Evolutionary conservation across 2,113 vertebrate species (phyloP).

Genomic region (Mobula hypostoma): DNA sequence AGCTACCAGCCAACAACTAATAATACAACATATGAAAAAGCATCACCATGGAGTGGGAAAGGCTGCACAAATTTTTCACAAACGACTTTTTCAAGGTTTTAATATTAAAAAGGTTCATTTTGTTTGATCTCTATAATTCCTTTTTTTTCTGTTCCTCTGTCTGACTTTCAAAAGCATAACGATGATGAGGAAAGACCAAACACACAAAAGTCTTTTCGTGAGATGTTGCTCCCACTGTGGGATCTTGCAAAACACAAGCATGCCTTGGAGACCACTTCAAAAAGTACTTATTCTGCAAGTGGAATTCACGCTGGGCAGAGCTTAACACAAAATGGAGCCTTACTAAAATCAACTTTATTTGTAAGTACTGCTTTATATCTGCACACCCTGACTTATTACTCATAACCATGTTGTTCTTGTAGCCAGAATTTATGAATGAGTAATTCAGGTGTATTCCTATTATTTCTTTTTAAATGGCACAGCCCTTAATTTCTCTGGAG

Average conservation of each 20-base stretch:
- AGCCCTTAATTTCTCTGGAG: not conserved
- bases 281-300: not conserved
- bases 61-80: not conserved
- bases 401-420: not conserved
- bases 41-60: not conserved
- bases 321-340: not conserved
- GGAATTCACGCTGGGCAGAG: not conserved
- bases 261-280: not conserved
- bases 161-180: not conserved
- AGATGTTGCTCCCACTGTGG: not conserved
- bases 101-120: not conserved
- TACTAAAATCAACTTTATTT: not conserved
- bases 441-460: not conserved
- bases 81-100: not conserved
- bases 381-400: not conserved
- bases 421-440: not conserved
- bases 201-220: not conserved
- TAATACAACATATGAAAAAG: not conserved
- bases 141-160: not conserved
- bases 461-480: not conserved
- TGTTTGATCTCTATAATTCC: not conserved
- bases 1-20: not conserved
- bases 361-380: not conserved
- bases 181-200: not conserved
- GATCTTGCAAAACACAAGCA: not conserved